Evolutionary conservation across 2,888 invertebrate species (phyloP), one percentile per base, ranked within the genome.

Genomic region (Marasmarcha lunaedactyla): DNA sequence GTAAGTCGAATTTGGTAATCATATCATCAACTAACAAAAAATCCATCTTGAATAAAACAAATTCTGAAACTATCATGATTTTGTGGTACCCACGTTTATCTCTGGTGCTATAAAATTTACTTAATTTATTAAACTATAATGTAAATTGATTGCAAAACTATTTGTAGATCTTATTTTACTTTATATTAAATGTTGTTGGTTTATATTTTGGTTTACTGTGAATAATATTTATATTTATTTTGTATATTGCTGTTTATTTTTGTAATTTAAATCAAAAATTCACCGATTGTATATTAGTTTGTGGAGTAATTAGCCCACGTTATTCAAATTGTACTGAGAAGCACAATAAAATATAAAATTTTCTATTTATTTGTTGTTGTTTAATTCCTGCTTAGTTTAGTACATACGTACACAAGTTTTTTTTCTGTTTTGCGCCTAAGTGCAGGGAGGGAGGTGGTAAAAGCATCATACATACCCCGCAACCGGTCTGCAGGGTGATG

Each of bases 261-360:
- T 68, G 62, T 67, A 69, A 62, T 63, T 54, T 65, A 60, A 6
- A 12, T 55, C 54, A 49, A 60, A 56, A 53, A 65, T 61, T 56
- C 61, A 59, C 68, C 69, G 71, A 68, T 7, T 30, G 20, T 20
- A 20, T 30, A 30, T 30, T 30, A 30, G 9, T 4, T 30, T n/a
- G n/a, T 30, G 30, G 30, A 20, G 7, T 20, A 20, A 20, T 20
- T 20, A 20, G 30, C n/a, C 30, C 30, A 30, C 9, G 10, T 30
- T 20, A 20, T 70, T 70, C 73, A 62, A 77, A 71, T 74, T 76
- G 72, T 74, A 20, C 20, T 20, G 20, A 77, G 57, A 60, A 79
- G 81, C 81, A 81, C 78, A 79, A 79, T 79, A 81, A 79, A 74
- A 74, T 72, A 67, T 73, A 74, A 74, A 77, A 71, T 71, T 83